Base-by-base conservation (phyloP, 92 coral and sea anemone genomes). In the Palythoa grandiflora region DNA sequence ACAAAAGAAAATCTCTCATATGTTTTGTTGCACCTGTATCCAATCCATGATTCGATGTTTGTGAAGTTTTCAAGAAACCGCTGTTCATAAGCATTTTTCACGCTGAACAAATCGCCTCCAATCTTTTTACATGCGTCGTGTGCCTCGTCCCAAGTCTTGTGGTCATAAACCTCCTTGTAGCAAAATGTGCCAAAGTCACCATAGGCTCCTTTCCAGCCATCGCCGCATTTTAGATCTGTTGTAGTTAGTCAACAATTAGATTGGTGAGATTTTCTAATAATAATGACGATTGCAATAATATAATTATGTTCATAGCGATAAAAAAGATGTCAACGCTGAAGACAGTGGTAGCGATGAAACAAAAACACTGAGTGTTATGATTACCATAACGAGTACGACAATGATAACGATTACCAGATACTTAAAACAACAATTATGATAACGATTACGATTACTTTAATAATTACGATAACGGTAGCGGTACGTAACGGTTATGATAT, bases 101-200 rank as follows among this genome's bases (percentile, higher is more conserved):
- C 98, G 83, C 99, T 97, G 89, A 97, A 97, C n/a, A 97, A 85
- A 17, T 94, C 97, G 1, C 98, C 99, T 17, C 98, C 98, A 75
- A 92, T 75, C 36, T 84, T 48, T 87, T 84, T 84, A 86, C 99
- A 97, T 15, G 93, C 86, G 37, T 86, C 87, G 75, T 90, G 97
- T 71, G 99, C 97, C 79, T 90, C 87, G 80, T 95, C 92, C 99
- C 99, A 97, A 1, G 92, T 79, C 80, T 92, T 91, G 39, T 80
- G 93, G 6, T 92, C 93, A 91, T 90, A 95, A 4, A 91, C 83
- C 8, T 93, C 92, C 71, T 95, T 89, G 87, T 97, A 97, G 68
- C 99, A 97, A 91, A 97, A 97, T 77, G 95, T 92, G 37, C 98
- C 99, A 73, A 95, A 97, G 89, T 97, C 99, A 3, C 99, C 99